Evolutionary conservation across 2,888 invertebrate genomes (phyloP).

Genomic region (Panzeria rudis): DNA sequence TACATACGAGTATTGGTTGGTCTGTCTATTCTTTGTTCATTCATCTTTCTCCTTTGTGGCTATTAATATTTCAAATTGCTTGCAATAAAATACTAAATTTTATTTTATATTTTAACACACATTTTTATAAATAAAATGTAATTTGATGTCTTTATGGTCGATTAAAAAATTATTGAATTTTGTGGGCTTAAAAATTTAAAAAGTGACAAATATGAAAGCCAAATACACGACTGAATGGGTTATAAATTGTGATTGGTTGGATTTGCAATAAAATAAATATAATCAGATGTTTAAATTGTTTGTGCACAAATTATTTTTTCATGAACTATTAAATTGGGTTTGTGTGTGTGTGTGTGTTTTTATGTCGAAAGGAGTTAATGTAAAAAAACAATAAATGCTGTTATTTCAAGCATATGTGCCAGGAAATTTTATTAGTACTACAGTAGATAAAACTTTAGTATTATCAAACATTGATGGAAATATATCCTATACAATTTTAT

Average conservation of each 20-base stretch:
- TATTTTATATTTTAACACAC: slow-evolving; percentile 44
- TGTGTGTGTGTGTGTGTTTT: background rate
- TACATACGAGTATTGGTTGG: slow-evolving; percentile 60
- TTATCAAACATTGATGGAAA: too few species aligned
- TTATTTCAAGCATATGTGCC: background rate
- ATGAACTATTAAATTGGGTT: slow-evolving; percentile 18
- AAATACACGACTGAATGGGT: slow-evolving; percentile 34
- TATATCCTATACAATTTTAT: too few species aligned
- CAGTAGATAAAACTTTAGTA: too few species aligned
- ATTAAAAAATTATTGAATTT: slow-evolving; percentile 76
- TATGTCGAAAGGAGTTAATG: background rate
- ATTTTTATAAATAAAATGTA: slow-evolving; percentile 73
- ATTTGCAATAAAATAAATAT: slow-evolving; percentile 49
- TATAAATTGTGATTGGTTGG: slow-evolving; percentile 55
- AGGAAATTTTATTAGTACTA: background rate
- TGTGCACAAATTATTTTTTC: slow-evolving; percentile 12
- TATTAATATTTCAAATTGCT: slow-evolving; percentile 79
- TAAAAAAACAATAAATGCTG: background rate
- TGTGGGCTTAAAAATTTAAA: slow-evolving; percentile 49
- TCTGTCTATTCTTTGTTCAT: slow-evolving; percentile 46
- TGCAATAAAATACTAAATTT: slow-evolving; percentile 79
- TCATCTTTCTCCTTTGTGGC: slow-evolving; percentile 69
- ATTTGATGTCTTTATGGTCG: slow-evolving; percentile 80
- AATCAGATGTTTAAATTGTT: slow-evolving; percentile 51
- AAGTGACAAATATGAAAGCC: background rate